Percentiles rank a stretch among this genome's conserved stretches.
Evolutionary conservation across 2,797 vertebrate genomes (phyloP).

Genomic region (Leuciscus waleckii): DNA sequence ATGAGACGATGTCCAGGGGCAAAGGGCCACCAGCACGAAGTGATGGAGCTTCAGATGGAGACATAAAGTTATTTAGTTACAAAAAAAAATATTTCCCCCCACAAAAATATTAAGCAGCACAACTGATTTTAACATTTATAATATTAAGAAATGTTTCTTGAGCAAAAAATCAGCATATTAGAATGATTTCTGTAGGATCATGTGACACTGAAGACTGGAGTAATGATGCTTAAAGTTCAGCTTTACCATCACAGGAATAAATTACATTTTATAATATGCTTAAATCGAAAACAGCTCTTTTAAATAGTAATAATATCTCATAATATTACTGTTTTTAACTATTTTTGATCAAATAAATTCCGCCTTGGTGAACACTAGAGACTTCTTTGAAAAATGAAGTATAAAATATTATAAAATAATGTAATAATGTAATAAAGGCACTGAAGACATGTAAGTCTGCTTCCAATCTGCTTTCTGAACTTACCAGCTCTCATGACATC

Average conservation of each 20-base stretch:
- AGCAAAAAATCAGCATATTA: not conserved
- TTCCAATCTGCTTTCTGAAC: not conserved
- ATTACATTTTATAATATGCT: too few relatives aligned
- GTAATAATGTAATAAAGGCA: not conserved
- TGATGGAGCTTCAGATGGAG: slow-evolving; percentile 18
- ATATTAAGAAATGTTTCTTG: not conserved
- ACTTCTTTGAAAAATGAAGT: not conserved
- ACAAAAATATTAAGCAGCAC: not conserved
- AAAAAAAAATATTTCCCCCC: not conserved
- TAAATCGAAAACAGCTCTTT: not conserved
- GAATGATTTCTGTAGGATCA: not conserved
- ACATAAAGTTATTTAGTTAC: slow-evolving; percentile 1
- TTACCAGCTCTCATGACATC: slow-evolving; percentile 33
- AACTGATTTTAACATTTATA: not conserved
- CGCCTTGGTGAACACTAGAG: not conserved
- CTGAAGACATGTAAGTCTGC: not conserved
- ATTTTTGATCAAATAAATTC: not conserved
- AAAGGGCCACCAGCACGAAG: not conserved
- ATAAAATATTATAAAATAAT: too few relatives aligned
- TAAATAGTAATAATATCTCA: not conserved
- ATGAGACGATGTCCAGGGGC: not conserved
- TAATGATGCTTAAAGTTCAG: not conserved
- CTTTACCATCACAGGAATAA: not conserved
- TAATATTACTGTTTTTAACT: not conserved
- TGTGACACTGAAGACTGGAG: not conserved